Evolutionary conservation across 2,888 invertebrate genomes (phyloP).

Genomic region (Thelaira solivaga): DNA sequence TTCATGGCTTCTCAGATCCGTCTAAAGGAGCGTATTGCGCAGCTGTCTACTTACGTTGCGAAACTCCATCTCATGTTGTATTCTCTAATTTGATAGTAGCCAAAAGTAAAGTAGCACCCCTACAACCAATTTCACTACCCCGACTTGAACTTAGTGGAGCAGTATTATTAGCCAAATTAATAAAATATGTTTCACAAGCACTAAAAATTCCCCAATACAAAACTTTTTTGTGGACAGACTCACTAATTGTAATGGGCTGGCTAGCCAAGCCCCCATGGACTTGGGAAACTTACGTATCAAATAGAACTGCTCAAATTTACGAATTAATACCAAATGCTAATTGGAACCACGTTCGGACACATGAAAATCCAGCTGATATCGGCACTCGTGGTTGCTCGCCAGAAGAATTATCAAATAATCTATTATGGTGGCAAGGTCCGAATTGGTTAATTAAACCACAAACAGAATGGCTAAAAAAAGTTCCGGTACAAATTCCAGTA

Average conservation of each 20-base stretch:
- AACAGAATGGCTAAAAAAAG: too few relatives aligned
- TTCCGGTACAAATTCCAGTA: too few relatives aligned
- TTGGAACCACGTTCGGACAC: background rate
- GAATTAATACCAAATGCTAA: background rate
- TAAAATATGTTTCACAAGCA: background rate
- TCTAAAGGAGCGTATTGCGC: constrained; percentile 19
- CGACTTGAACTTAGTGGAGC: constrained; percentile 13
- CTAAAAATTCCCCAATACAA: background rate
- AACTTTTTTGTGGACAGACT: constrained; percentile 1
- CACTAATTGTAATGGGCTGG: too few relatives aligned
- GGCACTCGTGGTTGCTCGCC: too few relatives aligned
- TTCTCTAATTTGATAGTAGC: constrained; percentile 21
- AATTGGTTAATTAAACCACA: too few relatives aligned
- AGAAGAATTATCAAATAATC: too few relatives aligned
- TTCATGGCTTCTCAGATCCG: constrained; percentile 39
- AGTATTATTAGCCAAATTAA: constrained; percentile 1
- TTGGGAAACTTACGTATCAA: constrained; percentile 22
- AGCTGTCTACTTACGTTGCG: background rate
- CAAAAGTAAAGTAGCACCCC: constrained; percentile 27
- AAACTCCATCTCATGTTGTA: background rate
- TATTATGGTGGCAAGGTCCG: too few relatives aligned
- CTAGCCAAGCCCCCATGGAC: too few relatives aligned
- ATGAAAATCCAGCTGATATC: too few relatives aligned
- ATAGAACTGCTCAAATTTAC: constrained; percentile 4
- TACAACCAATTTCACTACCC: background rate